phyloP scores from a whole-genome alignment of 2,888 invertebrate species.

The Dasysyrphus albostriatus region DNA sequence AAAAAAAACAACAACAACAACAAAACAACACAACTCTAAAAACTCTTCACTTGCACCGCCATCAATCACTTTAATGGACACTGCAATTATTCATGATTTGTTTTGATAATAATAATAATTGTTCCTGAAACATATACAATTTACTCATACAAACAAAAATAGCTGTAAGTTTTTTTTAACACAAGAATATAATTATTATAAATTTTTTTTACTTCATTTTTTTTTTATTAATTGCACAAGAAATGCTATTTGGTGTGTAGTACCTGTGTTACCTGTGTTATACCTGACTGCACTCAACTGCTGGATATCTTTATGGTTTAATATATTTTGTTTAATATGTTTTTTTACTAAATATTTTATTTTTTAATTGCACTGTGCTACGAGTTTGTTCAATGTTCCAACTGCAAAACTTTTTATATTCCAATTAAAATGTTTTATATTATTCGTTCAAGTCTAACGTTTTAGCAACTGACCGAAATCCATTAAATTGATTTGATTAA shows the following conservation, averaged over 20 bases:
- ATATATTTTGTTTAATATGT: constrained; percentile 36
- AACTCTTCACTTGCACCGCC: constrained; percentile 36
- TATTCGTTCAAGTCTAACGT: not conserved
- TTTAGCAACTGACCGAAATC: constrained; percentile 63
- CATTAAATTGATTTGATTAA: constrained; percentile 74
- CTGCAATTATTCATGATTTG: constrained; percentile 56
- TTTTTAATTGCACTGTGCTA: constrained; percentile 30
- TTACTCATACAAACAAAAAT: constrained; percentile 6
- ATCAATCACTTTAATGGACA: constrained; percentile 46
- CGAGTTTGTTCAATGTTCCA: constrained; percentile 57
- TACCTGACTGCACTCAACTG: constrained; percentile 27
- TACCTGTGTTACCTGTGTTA: constrained; percentile 21
- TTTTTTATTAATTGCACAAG: constrained; percentile 21
- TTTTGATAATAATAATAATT: constrained; percentile 53
- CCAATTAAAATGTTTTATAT: constrained; percentile 62
- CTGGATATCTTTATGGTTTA: constrained; percentile 29
- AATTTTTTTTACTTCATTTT: constrained; percentile 5
- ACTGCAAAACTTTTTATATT: constrained; percentile 59
- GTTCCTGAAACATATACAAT: constrained; percentile 34
- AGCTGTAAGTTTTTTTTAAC: constrained; percentile 63
- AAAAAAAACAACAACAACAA: no score
- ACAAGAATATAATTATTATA: not conserved
- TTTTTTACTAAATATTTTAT: not conserved
- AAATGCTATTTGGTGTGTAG: constrained; percentile 16
- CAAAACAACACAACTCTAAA: not conserved